A percentile compares a stretch with the other conserved stretches of the same genome.
These are phyloP conservation scores for Littorina saxatilis DNA, from an alignment of 1,140 invertebrate genomes.

Conservation along the genomic window DNA sequence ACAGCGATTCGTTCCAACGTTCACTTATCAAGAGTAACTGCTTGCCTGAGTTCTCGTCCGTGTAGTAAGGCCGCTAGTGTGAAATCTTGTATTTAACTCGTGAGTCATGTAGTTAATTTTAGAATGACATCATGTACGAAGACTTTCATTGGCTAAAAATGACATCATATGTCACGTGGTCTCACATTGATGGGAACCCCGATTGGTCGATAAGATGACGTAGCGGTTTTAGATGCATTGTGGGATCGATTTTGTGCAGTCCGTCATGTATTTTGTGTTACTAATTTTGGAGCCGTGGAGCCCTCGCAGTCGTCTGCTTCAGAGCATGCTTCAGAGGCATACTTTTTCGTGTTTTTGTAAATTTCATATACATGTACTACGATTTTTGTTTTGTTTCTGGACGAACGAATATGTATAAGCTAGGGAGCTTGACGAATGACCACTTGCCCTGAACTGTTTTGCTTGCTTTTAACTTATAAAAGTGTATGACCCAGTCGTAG, in stretches of 20 bases:
- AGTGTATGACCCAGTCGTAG: too few species aligned
- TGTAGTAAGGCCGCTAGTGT: not conserved
- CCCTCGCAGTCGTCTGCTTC: not conserved
- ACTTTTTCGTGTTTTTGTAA: too few species aligned
- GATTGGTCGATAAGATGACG: constrained; percentile 28
- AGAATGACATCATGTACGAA: constrained; percentile 76
- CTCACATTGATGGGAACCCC: not conserved
- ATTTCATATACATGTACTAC: too few species aligned
- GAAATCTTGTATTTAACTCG: constrained; percentile 14
- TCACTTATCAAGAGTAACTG: too few species aligned
- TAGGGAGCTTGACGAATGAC: too few species aligned
- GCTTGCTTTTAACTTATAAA: too few species aligned
- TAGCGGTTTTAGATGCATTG: not conserved
- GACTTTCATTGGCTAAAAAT: constrained; percentile 74
- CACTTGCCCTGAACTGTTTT: too few species aligned
- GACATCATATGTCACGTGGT: constrained; percentile 72
- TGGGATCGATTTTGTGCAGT: constrained; percentile 5
- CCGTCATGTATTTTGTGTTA: not conserved
- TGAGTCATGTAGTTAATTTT: constrained; percentile 75
- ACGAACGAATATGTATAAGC: too few species aligned
- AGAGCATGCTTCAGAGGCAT: too few species aligned
- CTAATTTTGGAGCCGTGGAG: constrained; percentile 5
- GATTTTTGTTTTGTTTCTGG: too few species aligned
- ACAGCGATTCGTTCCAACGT: not conserved
- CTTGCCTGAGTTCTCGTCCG: too few species aligned